Conservation (phyloP, 2,797 vertebrate genomes). For the Acipenser oxyrinchus region DNA sequence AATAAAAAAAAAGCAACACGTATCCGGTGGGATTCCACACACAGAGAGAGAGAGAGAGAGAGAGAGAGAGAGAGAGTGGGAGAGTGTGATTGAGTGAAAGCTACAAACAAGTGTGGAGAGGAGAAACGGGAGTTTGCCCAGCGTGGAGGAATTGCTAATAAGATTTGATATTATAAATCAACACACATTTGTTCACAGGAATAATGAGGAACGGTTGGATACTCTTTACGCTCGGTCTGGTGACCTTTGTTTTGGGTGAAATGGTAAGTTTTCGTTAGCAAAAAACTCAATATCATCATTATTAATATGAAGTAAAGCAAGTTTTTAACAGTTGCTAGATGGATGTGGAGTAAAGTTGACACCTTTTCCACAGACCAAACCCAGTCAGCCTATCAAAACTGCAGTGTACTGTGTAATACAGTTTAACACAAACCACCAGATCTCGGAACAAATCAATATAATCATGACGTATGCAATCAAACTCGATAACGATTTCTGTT, state of each 20-base stretch:
- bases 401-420: too few species aligned
- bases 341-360: not conserved
- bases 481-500: too few species aligned
- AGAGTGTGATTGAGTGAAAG: slow-evolving; percentile 14
- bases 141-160: slow-evolving; percentile 2
- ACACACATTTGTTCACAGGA: slow-evolving; percentile 42
- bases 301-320: not conserved
- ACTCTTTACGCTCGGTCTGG: slow-evolving; percentile 68
- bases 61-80: slow-evolving; percentile 31
- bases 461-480: too few species aligned
- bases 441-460: too few species aligned
- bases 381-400: too few species aligned
- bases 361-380: not conserved
- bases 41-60: too few species aligned
- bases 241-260: slow-evolving; percentile 70
- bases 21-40: slow-evolving; percentile 53
- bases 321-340: not conserved
- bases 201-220: slow-evolving; percentile 87
- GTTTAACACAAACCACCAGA: too few species aligned
- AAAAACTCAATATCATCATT: not conserved
- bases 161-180: slow-evolving; percentile 6
- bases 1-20: slow-evolving; percentile 56
- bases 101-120: slow-evolving; percentile 23
- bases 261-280: slow-evolving; percentile 68
- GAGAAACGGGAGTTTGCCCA: slow-evolving; percentile 16